phyloP scores from a whole-genome alignment of 1,140 invertebrate genomes.

The Yoshiicerus persimilis region DNA sequence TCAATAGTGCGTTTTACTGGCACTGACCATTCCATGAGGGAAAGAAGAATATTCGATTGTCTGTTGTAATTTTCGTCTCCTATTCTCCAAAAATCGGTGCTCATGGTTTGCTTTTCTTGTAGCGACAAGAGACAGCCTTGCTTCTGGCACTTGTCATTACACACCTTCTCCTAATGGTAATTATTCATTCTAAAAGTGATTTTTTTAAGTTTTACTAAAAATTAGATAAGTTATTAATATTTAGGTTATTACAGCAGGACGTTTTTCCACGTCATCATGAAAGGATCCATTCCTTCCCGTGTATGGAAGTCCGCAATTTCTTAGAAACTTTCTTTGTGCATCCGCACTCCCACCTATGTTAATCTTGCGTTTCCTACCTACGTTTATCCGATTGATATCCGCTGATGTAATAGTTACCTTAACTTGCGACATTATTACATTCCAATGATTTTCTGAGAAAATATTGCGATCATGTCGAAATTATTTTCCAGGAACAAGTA shows the following conservation, averaged over 20 bases:
- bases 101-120: too few relatives aligned
- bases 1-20: background rate
- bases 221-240: background rate
- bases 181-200: background rate
- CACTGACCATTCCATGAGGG: too few relatives aligned
- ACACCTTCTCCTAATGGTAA: background rate
- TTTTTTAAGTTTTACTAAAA: background rate
- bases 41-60: too few relatives aligned
- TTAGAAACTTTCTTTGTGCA: background rate
- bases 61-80: too few relatives aligned
- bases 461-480: too few relatives aligned
- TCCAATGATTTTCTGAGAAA: too few relatives aligned
- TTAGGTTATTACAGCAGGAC: background rate
- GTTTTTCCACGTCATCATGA: background rate
- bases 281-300: too few relatives aligned
- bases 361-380: background rate
- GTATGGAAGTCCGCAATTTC: background rate
- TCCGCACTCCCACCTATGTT: background rate
- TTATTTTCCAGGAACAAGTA: too few relatives aligned
- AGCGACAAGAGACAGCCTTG: background rate
- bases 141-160: background rate
- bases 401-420: too few relatives aligned
- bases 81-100: too few relatives aligned
- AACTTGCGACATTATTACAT: too few relatives aligned
- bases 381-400: too few relatives aligned